Base-by-base conservation (phyloP, 1,140 invertebrate genomes). In the Propsilocerus akamusi region DNA sequence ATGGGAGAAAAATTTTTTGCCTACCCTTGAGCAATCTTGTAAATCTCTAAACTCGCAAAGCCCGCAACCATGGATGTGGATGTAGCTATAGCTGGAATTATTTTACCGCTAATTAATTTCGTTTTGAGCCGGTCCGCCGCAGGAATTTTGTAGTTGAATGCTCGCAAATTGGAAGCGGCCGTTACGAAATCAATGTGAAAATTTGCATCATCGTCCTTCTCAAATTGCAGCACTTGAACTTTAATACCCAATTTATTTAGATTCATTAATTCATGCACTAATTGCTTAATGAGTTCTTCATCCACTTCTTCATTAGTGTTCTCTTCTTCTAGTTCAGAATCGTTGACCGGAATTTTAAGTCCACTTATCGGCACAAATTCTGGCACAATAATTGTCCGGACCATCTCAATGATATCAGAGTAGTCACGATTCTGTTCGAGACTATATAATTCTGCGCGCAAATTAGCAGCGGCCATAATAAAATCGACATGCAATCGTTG, bases 171-270 rank as follows among this genome's bases (percentile, higher is more conserved):
- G 0, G 91, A 95, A 2, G 88, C 78, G 2, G 93, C 92, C 0
- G 94, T 90, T 55, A 97, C 95, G 64, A 95, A 97, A 68, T 97
- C 93, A 76, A 97, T 95, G 67, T 97, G 94, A 68, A 93, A 84
- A 63, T 97, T 97, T 25, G 72, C 74, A 59, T 97, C 94, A 66
- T 97, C 92, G 63, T 97, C 94, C 61, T 97, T 97, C 62, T 97
- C 93, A 69, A 97, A 97, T 54, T 96, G 91, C 46, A 95, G 73
- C 0, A 88, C 84, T 11, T 75, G 73, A 25, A 94, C 75, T 37
- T 68, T 73, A 1, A 90, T 57, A 12, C 66, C 65, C 0, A 83
- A 62, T 48, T 75, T 67, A 20, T 71, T 65, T n/a, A 70, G 54
- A 14, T 76, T 68, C 2, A 80, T 78, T 20, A 87, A 57, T 52